phyloP scores from a whole-genome alignment of 2,113 vertebrate species.

The Oncorhynchus masou region DNA sequence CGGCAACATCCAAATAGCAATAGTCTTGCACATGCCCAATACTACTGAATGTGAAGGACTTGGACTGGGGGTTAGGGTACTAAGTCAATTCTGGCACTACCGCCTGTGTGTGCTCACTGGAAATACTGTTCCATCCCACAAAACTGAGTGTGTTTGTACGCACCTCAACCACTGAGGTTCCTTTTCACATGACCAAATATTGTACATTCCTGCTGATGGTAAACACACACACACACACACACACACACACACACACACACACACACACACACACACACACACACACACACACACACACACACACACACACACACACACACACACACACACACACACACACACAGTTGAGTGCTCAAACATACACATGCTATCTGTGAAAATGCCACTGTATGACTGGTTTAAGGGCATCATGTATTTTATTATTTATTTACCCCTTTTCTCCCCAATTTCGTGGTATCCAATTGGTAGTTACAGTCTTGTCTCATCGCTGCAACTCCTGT shows the following conservation, averaged over 20 bases:
- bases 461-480: too few species aligned
- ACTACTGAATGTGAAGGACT: too few species aligned
- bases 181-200: conserved; percentile 71
- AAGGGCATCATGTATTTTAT: background rate
- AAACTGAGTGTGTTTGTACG: conserved; percentile 64
- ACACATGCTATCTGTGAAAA: conserved; percentile 3
- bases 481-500: too few species aligned
- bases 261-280: conserved; percentile 47
- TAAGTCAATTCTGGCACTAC: background rate
- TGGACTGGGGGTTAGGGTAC: too few species aligned
- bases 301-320: conserved; percentile 19
- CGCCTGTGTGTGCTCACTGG: background rate
- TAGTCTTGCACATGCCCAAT: too few species aligned
- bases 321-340: conserved; percentile 8
- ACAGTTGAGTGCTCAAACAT: background rate
- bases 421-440: too few species aligned
- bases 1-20: too few species aligned
- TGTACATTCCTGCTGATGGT: conserved; percentile 71
- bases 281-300: conserved; percentile 46
- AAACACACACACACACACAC: conserved; percentile 59
- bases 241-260: conserved; percentile 17
- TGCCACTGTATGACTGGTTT: background rate
- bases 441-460: too few species aligned
- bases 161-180: conserved; percentile 57
- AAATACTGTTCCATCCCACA: conserved; percentile 52